Percentiles rank a stretch among this genome's conserved stretches.
Evolutionary conservation across 2,888 invertebrate species (phyloP).

Genomic region (Euphydryas editha): DNA sequence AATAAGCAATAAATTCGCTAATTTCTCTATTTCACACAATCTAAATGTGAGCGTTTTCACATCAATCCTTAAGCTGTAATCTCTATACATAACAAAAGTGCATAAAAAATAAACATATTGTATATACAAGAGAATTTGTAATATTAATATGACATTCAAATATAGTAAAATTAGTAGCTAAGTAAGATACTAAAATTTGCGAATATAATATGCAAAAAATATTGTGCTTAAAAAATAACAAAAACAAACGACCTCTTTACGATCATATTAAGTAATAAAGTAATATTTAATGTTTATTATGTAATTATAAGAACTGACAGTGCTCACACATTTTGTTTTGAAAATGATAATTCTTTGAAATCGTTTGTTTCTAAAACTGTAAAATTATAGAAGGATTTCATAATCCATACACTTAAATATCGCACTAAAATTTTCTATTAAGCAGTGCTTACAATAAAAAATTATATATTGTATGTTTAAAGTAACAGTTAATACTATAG

Average conservation of each 20-base stretch:
- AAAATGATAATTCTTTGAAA: not conserved
- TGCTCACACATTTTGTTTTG: not conserved
- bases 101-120: conserved; percentile 3
- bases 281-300: not conserved
- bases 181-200: not conserved
- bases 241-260: not conserved
- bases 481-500: too few relatives aligned
- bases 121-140: conserved; percentile 4
- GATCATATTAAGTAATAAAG: not conserved
- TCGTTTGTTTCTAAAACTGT: conserved; percentile 14
- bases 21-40: not conserved
- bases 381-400: not conserved
- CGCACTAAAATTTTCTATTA: not conserved
- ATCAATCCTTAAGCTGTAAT: not conserved
- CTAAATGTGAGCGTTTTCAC: not conserved
- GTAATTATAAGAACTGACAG: not conserved
- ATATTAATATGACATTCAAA: not conserved
- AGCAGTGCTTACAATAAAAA: not conserved
- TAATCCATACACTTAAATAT: not conserved
- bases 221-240: not conserved
- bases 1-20: conserved; percentile 6
- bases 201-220: not conserved
- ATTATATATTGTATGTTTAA: too few relatives aligned
- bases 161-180: too few relatives aligned
- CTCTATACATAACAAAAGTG: conserved; percentile 4